Percentiles rank a stretch among this genome's conserved stretches.
Conservation (phyloP, 1,140 invertebrate species). For the Protaetia brevitarsis region DNA sequence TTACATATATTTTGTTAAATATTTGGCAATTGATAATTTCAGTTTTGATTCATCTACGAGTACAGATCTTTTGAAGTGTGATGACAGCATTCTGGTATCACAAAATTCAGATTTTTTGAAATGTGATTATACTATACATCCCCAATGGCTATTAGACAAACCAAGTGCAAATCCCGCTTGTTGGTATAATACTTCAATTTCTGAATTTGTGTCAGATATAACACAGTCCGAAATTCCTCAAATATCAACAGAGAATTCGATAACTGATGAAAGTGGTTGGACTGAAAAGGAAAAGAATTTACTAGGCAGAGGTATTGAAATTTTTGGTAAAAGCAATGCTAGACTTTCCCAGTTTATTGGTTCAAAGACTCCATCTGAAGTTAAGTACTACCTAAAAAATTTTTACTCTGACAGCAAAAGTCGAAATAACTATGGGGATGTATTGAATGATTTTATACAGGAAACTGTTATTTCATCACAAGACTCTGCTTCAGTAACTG, state of each 20-base stretch:
- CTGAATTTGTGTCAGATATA: background rate
- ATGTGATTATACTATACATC: constrained; percentile 62
- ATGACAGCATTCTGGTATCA: constrained; percentile 49
- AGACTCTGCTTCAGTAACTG: background rate
- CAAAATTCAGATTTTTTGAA: constrained; percentile 54
- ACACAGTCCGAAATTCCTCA: constrained; percentile 8
- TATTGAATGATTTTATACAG: constrained; percentile 13
- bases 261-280: constrained; percentile 51
- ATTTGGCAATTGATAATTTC: too few relatives aligned
- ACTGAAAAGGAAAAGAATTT: constrained; percentile 57
- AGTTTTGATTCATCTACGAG: background rate
- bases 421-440: background rate
- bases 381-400: constrained; percentile 55
- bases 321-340: constrained; percentile 61
- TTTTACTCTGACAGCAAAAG: constrained; percentile 36
- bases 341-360: constrained; percentile 63
- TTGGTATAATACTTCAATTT: constrained; percentile 37
- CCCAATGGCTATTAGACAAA: constrained; percentile 64
- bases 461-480: constrained; percentile 23
- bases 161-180: constrained; percentile 51
- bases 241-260: constrained; percentile 42
- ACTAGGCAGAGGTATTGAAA: constrained; percentile 59
- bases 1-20: too few relatives aligned
- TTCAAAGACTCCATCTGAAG: constrained; percentile 60
- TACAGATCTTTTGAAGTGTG: background rate